Evolutionary conservation across 2,797 vertebrate genomes (phyloP), one percentile per base, ranked within the genome.

Genomic region (Propithecus perrieri): DNA sequence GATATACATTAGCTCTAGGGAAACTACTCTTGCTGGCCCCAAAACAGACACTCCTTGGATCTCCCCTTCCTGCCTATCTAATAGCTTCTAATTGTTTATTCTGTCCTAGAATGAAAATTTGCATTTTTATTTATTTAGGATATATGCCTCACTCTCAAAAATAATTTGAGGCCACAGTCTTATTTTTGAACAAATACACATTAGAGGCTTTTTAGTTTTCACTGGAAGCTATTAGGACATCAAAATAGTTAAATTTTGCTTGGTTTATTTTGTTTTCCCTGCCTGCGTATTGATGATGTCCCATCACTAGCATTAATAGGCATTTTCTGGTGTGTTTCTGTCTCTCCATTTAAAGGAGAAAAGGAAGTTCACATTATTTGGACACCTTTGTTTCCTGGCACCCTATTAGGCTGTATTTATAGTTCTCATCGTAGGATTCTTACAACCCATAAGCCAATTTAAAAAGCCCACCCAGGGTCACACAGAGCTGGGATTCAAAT

Each of bases 201-300:
- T 72, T 59, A 89, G 43, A 97, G 53, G 38, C 20, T 72, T 94
- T 94, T 93, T 63, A 81, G 59, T 89, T 55, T 78, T 89, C 91
- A 38, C 1, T 87, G 33, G 75, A 94, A 97, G 86, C 79, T 95
- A 94, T 90, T n/a, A 87, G 48, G 86, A 78, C 30, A 81, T 95
- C 33, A 74, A 91, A 90, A 91, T 81, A 43, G 33, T 95, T 97
- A 57, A 84, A 87, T 81, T 95, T 92, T 96, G 38, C 35, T 94
- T 74, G 46, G 30, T 94, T 96, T 95, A 87, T 26, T 85, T 96
- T 92, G 75, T 85, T 94, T 28, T 50, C 33, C 43, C 28, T 72
- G n/a, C 14, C 46, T 79, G 59, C 17, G 7, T 48, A 43, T 4
- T 17, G 4, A 75, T 22, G 30, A 7, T 12, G 33, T 53, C 26